Base-by-base conservation (phyloP, 2,113 vertebrate genomes). In the Opisthocomus hoazin region DNA sequence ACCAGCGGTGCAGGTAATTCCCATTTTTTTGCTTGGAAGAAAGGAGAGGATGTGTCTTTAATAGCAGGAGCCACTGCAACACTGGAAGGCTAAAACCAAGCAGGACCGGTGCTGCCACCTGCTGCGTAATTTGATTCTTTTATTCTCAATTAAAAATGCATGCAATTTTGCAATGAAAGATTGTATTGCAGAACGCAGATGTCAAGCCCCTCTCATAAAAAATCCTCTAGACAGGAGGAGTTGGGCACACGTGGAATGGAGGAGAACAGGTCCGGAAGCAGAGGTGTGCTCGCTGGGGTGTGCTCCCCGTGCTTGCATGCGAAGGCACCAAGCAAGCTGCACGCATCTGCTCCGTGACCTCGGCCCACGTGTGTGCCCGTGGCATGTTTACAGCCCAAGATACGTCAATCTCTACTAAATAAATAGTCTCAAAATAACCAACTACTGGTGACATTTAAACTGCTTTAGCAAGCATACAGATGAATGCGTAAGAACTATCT, bases 21-120 rank as follows among this genome's bases (percentile, higher is more conserved):
- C 63, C 32, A 15, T 7, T 54, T 56, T 45, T 76, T 82, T 51
- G 34, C 18, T 90, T 86, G 1, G 2, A 80, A 66, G 58, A 37
- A 30, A 83, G 41, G 39, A 56, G 45, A 69, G 39, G 43, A 24
- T 10, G n/a, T 12, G 34, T 65, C 46, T 46, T 63, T 13, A 46
- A 45, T 0, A 45, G 63, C 58, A 83, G 54, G 10, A 26, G 48
- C 39, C 30, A 4, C 12, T 26, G 15, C 16, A 6, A 10, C 13
- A 22, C 34, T 37, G 34, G 61, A 29, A 58, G 45, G 43, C 39
- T 69, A 6, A 69, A 57, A 23, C 20, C 66, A 58, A 75, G 41
- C 73, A 69, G 95, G 73, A 53, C 18, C 22, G 2, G 90, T 64
- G 77, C 94, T 96, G 96, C 94, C 95, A 81, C 88, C 96, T 96